A percentile compares a stretch with the other conserved stretches of the same genome.
Conservation (phyloP, 2,797 vertebrate genomes). For the Huso huso region DNA sequence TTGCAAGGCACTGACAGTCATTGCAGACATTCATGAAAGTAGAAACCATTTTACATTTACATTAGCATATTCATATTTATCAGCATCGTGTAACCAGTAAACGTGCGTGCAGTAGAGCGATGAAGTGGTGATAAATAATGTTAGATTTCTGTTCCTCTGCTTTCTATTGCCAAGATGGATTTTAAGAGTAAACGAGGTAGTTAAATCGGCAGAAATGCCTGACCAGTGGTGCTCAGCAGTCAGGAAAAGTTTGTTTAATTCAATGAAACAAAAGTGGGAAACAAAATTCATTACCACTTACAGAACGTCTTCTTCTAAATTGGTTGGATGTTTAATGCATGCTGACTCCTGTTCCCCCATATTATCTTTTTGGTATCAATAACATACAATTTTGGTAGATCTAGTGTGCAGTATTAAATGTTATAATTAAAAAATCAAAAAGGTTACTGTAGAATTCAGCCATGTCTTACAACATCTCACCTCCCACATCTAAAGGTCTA, state of each 20-base stretch:
- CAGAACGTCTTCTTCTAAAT: neutral
- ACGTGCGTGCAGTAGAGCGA: neutral
- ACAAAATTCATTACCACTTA: neutral
- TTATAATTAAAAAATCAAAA: no score
- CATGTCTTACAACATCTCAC: no score
- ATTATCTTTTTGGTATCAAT: no score
- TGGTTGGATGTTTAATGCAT: no score
- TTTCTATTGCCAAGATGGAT: neutral
- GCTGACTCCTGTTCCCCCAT: no score
- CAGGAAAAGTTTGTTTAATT: neutral
- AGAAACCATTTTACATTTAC: constrained; percentile 2
- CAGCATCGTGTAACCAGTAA: constrained; percentile 1
- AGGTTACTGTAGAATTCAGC: no score
- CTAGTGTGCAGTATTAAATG: no score
- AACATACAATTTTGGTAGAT: no score
- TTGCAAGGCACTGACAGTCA: neutral
- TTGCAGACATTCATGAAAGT: neutral
- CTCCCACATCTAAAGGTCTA: no score
- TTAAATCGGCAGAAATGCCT: neutral
- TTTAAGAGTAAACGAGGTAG: neutral
- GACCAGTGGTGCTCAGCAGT: neutral
- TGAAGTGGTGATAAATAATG: neutral
- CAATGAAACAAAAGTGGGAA: neutral
- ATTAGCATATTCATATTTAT: constrained; percentile 1
- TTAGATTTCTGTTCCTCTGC: neutral